Base-by-base conservation (phyloP, 2,113 vertebrate genomes). In the Carassius gibelio region DNA sequence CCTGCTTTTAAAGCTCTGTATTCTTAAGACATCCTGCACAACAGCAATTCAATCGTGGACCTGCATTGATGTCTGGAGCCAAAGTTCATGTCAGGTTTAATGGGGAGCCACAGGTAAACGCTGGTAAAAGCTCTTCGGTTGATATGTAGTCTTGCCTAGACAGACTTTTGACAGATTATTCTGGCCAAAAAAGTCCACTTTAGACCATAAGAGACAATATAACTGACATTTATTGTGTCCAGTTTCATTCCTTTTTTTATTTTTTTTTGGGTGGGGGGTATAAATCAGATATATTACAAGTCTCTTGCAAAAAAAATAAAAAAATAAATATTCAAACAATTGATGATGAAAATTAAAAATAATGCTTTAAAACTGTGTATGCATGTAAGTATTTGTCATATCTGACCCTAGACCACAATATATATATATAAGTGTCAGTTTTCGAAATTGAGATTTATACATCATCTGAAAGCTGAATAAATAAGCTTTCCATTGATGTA, bases 1-100 rank as follows among this genome's bases (percentile, higher is more conserved):
- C n/a, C 2, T 68, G 66, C n/a, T 80, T 83, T 88, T 66, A 75
- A n/a, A 80, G 66, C 50, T 82, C 61, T 8, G 2, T 79, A 75
- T 79, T 79, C 64, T 55, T 45, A 78, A 78, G 79, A 85, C 38
- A 36, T 50, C 14, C 66, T 77, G 45, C 48, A 64, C 15, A 21
- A n/a, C 26, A 34, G 61, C 69, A 26, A 26, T 42, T 72, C 48
- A 68, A 3, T 84, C 15, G 3, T 66, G 30, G 55, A 42, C 34
- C n/a, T 50, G 76, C 45, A 38, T 30, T 64, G 42, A 76, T 69
- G 7, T 71, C 48, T 72, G 19, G 34, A 75, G 15, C 72, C 8
- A 82, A 82, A 26, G 57, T n/a, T 79, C 36, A 10, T 45, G 36
- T 45, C 69, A 72, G 69, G 19, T 72, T 72, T 72, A 45, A 72